Evolutionary conservation across 2,888 invertebrate genomes (phyloP), one percentile per base, ranked within the genome.

Genomic region (Teinopalpus imperialis): DNA sequence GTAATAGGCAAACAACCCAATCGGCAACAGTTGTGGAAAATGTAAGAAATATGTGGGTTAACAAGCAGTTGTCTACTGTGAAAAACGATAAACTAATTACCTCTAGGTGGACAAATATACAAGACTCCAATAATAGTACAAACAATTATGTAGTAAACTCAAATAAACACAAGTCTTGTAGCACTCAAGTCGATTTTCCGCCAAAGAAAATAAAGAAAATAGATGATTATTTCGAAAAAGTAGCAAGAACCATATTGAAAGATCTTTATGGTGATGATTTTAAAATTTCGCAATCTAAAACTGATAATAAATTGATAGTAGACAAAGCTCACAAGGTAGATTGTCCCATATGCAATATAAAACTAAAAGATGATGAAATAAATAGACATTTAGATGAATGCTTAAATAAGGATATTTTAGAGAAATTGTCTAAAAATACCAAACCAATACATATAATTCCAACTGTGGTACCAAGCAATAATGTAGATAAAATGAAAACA

Each of bases 311-410:
- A 61, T 50, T 77, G 12, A 60, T 69, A 49, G 71, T 51, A 26
- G 49, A 53, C 18, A 58, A 63, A 26, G 23, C 40, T 5, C 48
- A 64, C 10, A 51, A 66, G 48, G 78, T 88, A 1, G 62, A 78
- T 21, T 92, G 92, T 65, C 90, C 90, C 4, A 67, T 90, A 42
- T 92, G 92, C 62, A 71, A 69, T 48, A 34, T 43, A 5, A 67
- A 71, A 57, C 57, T 90, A 16, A 57, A 56, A 26, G 63, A 57
- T 48, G 56, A 56, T 31, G 56, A 69, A 49, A 86, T 91, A 49
- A 88, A 90, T 52, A 59, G 46, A 31, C 89, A 90, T 61, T 56
- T 89, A 56, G 86, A 89, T 65, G 81, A 82, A 63, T 90, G 89
- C 62, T 61, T 89, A 7, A 87, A 83, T 53, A 82, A 66, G 60